Evolutionary conservation across 2,113 vertebrate species (phyloP).

Genomic region (Gymnogyps californianus): DNA sequence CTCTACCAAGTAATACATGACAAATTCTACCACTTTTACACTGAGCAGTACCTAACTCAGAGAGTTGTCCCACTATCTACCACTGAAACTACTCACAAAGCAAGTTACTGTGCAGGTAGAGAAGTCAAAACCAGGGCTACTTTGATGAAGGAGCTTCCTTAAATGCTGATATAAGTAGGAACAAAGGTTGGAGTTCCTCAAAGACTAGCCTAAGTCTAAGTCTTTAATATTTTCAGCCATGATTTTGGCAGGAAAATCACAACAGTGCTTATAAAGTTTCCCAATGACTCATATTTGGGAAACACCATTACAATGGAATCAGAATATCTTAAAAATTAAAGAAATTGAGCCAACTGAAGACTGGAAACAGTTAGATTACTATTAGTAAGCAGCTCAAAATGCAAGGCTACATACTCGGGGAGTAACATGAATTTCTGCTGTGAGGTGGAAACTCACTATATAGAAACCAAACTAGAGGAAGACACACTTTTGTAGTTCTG

Average conservation of each 20-base stretch:
- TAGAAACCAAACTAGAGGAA: background rate
- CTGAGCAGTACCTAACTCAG: background rate
- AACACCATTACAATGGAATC: background rate
- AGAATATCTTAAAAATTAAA: background rate
- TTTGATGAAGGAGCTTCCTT: background rate
- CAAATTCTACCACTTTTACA: background rate
- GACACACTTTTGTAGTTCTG: background rate
- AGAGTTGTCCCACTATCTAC: background rate
- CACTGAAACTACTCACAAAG: background rate
- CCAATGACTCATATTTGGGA: background rate
- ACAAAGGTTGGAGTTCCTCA: background rate
- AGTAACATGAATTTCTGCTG: background rate
- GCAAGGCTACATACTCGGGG: background rate
- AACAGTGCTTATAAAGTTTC: background rate
- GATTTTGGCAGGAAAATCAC: background rate
- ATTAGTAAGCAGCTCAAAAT: background rate
- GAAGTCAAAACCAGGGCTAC: background rate
- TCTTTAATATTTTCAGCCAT: background rate
- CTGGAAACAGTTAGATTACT: background rate
- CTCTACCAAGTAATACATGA: background rate
- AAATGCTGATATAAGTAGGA: background rate
- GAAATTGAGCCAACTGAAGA: background rate
- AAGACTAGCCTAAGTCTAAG: background rate
- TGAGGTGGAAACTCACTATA: background rate
- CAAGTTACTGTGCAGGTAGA: background rate